These are phyloP conservation scores for Neuroscelio doddi DNA, from an alignment of 2,888 invertebrate genomes.

Conservation along the genomic window DNA sequence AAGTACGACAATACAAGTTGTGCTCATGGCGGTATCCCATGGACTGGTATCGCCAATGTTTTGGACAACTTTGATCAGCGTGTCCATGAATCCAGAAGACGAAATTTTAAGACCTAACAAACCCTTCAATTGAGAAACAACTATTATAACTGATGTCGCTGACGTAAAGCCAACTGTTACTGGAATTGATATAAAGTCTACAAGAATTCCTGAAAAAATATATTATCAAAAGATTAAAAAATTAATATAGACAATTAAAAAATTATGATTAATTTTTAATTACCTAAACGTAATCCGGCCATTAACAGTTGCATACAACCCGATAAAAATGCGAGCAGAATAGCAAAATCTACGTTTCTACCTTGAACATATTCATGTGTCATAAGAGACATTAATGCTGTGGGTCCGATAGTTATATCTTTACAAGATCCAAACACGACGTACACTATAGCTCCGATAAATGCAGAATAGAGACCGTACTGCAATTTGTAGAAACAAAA, in stretches of 20 bases:
- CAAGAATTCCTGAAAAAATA: conserved; percentile 84
- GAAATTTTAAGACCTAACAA: conserved; percentile 82
- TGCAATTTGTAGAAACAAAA: no score
- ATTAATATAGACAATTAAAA: no score
- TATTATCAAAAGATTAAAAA: no score
- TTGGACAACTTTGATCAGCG: conserved; percentile 79
- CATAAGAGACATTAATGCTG: conserved; percentile 95
- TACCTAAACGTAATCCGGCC: conserved; percentile 88
- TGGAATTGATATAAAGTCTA: conserved; percentile 92
- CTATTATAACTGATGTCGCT: conserved; percentile 92
- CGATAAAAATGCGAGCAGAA: conserved; percentile 86
- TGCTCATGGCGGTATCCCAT: conserved; percentile 82
- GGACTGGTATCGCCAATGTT: conserved; percentile 80
- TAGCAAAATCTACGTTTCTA: conserved; percentile 84
- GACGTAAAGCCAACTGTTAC: conserved; percentile 93
- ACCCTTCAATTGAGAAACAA: conserved; percentile 86
- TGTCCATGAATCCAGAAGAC: conserved; percentile 84
- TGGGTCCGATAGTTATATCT: conserved; percentile 91
- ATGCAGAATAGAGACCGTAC: conserved; percentile 96
- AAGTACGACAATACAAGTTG: conserved; percentile 82
- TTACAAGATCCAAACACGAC: conserved; percentile 91
- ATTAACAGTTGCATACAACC: conserved; percentile 87
- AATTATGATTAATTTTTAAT: conserved; percentile 1
- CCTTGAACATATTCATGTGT: conserved; percentile 85
- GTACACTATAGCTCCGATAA: conserved; percentile 94